These are phyloP conservation scores for Hyposoter didymator DNA, from an alignment of 2,888 invertebrate genomes.

Conservation along the genomic window DNA sequence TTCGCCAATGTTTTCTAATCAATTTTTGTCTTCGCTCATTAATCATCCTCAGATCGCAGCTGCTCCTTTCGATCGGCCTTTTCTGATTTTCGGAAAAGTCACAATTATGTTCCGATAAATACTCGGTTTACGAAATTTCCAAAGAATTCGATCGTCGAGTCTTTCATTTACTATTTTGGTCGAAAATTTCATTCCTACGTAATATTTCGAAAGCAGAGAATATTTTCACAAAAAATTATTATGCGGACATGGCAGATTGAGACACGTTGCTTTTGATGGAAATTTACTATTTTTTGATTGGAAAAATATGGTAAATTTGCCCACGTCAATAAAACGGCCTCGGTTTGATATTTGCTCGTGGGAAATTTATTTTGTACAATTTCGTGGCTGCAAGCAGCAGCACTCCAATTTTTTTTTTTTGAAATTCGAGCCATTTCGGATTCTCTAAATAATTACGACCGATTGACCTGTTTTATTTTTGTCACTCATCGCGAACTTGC, in stretches of 20 bases:
- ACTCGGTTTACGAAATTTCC: not conserved
- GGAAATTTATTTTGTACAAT: no score
- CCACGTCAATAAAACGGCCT: no score
- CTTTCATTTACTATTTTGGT: not conserved
- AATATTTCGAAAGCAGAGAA: no score
- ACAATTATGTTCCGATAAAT: no score
- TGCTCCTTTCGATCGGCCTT: not conserved
- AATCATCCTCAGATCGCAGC: not conserved
- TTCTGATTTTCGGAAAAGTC: not conserved
- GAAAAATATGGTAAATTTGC: not conserved
- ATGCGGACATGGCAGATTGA: no score
- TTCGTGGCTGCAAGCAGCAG: not conserved
- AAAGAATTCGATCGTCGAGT: not conserved
- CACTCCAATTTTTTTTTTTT: not conserved
- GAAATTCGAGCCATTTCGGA: not conserved
- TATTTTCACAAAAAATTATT: no score
- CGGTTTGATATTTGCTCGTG: no score
- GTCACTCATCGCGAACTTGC: no score
- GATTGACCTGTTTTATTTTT: not conserved
- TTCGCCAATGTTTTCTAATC: conserved; percentile 3
- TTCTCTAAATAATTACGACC: not conserved
- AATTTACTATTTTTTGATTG: not conserved
- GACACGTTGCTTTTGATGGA: no score
- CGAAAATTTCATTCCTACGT: no score
- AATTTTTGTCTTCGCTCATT: not conserved